Evolutionary conservation across 2,888 invertebrate species (phyloP).

Genomic region (Criorhina ranunculi): DNA sequence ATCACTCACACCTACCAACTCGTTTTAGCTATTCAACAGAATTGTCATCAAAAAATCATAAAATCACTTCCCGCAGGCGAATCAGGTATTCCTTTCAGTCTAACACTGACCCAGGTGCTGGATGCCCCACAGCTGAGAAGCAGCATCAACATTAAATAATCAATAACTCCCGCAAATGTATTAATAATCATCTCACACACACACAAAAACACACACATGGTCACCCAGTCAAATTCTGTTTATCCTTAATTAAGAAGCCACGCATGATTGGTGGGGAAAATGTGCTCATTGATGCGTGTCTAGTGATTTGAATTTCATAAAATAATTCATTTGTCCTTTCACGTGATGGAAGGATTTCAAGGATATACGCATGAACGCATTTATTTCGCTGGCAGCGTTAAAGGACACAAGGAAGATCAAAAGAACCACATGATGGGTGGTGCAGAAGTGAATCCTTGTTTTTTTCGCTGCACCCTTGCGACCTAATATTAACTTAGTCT

Average conservation of each 20-base stretch:
- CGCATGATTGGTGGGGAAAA: conserved; percentile 28
- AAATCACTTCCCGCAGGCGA: conserved; percentile 19
- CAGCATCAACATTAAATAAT: conserved; percentile 2
- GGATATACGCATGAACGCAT: neutral
- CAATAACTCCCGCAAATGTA: conserved; percentile 19
- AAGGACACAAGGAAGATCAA: neutral
- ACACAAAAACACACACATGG: conserved; percentile 11
- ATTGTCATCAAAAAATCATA: conserved; percentile 34
- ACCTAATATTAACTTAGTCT: conserved; percentile 31
- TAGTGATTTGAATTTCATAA: conserved; percentile 19
- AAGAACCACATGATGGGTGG: neutral
- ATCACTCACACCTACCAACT: neutral
- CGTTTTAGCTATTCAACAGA: neutral
- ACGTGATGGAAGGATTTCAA: neutral
- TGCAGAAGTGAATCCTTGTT: neutral
- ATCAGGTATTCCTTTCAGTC: neutral
- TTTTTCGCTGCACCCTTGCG: conserved; percentile 4
- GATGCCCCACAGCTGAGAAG: neutral
- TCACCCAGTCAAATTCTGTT: neutral
- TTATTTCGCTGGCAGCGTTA: neutral
- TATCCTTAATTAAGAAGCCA: conserved; percentile 40
- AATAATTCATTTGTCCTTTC: conserved; percentile 31
- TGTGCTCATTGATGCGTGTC: conserved; percentile 31
- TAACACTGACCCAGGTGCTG: neutral
- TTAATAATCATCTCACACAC: conserved; percentile 21